Base-by-base conservation (phyloP, 2,113 vertebrate genomes). In the Regulus satrapa region DNA sequence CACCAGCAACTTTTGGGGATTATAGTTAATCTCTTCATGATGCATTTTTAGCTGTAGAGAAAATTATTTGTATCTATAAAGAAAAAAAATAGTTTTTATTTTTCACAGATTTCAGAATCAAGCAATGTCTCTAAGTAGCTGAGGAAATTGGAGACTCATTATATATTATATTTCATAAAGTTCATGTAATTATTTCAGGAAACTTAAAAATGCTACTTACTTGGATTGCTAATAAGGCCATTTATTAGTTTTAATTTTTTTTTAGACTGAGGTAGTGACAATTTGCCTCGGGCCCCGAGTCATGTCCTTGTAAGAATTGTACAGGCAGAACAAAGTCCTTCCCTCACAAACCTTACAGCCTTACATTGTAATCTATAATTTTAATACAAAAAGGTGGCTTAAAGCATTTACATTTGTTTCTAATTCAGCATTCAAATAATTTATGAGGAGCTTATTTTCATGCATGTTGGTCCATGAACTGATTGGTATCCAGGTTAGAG, bases 311-410 rank as follows among this genome's bases (percentile, higher is more conserved):
- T 86, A 32, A 88, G 63, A 51, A 45, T 26, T 3, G 0, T 9
- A 36, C 14, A 56, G 52, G 31, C 40, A 64, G 49, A 74, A 67
- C 8, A 31, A 38, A 56, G n/a, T 58, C 36, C 25, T 48, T 89
- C 31, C 21, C 25, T 77, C 49, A 54, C 38, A 63, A 81, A 79
- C 8, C 32, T 66, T 64, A 49, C 18, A 73, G 75, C 34, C 23
- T 67, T 40, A 21, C 5, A 8, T 64, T 80, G 9, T 28, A 51
- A 41, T 26, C 0, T 0, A 10, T 19, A 14, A 24, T 63, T 49
- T 71, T 69, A 19, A 12, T 64, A 73, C 13, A 36, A 66, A 58
- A 85, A 66, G 12, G 6, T 58, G 13, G 56, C 32, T 16, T 69
- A 11, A 71, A 71, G 54, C 9, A 34, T 55, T 62, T 29, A 73